These are phyloP conservation scores for Palythoa grandis DNA, from an alignment of 92 coral and sea anemone species.

Conservation along the genomic window DNA sequence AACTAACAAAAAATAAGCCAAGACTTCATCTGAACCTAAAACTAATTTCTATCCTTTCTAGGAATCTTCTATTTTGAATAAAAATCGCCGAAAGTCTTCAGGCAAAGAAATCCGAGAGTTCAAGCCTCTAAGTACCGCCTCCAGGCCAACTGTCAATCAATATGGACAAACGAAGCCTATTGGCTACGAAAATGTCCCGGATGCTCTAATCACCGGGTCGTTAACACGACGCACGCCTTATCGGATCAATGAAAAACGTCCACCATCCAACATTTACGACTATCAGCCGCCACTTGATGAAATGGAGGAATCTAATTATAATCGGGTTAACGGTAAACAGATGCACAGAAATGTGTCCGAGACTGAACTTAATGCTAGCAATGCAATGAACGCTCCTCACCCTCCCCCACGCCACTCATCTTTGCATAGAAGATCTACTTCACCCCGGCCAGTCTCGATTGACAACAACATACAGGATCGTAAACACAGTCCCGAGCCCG, in stretches of 20 bases:
- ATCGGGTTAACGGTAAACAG: background rate
- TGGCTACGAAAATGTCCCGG: constrained; percentile 42
- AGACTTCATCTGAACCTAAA: no score
- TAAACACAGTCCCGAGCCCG: constrained; percentile 20
- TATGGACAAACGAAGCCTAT: constrained; percentile 39
- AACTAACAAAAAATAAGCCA: no score
- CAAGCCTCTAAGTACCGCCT: constrained; percentile 70
- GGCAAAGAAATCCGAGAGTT: constrained; percentile 61
- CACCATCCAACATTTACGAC: constrained; percentile 59
- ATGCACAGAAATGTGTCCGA: constrained; percentile 10
- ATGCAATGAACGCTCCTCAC: constrained; percentile 16
- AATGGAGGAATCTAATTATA: background rate
- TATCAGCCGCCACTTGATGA: constrained; percentile 43
- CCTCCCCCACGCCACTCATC: constrained; percentile 46
- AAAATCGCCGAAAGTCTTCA: constrained; percentile 74
- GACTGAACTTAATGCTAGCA: background rate
- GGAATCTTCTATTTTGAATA: constrained; percentile 77
- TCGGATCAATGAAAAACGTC: constrained; percentile 47
- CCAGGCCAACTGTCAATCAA: constrained; percentile 50
- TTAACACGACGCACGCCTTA: constrained; percentile 42
- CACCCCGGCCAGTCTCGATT: constrained; percentile 3
- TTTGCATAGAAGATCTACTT: constrained; percentile 23
- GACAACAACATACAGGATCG: background rate
- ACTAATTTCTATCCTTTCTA: constrained; percentile 1
- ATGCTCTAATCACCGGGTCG: constrained; percentile 19